Evolutionary conservation across 2,888 invertebrate genomes (phyloP).

Genomic region (Tanytarsus gracilentus): DNA sequence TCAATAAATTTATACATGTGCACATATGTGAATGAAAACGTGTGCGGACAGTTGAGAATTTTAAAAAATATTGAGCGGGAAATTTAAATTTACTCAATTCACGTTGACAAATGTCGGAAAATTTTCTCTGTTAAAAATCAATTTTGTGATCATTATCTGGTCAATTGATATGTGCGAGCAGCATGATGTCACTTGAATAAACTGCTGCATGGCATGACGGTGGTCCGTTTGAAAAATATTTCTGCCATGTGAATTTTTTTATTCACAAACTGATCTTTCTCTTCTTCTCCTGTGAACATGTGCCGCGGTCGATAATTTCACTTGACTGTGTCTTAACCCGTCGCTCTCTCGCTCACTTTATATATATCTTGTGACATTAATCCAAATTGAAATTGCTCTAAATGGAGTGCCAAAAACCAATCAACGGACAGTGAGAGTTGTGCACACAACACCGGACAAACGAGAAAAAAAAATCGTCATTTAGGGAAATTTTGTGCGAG

Average conservation of each 20-base stretch:
- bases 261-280: too few relatives aligned
- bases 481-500: conserved; percentile 10
- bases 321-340: too few relatives aligned
- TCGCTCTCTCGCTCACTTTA: background rate
- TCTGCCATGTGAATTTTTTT: background rate
- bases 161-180: background rate
- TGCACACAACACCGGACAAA: background rate
- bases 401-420: conserved; percentile 24
- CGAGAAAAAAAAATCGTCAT: background rate
- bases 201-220: background rate
- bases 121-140: too few relatives aligned
- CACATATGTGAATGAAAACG: background rate
- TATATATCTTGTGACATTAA: conserved; percentile 20
- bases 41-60: too few relatives aligned
- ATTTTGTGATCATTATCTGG: too few relatives aligned
- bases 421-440: conserved; percentile 9
- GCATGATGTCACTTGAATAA: background rate
- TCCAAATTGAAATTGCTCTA: conserved; percentile 19
- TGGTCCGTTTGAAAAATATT: background rate
- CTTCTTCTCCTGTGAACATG: background rate
- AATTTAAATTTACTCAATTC: too few relatives aligned
- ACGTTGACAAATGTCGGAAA: too few relatives aligned
- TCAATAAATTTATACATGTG: background rate
- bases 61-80: too few relatives aligned
- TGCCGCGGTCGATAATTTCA: background rate